Evolutionary conservation across 2,888 invertebrate genomes (phyloP).

Genomic region (Archips crataeganus): DNA sequence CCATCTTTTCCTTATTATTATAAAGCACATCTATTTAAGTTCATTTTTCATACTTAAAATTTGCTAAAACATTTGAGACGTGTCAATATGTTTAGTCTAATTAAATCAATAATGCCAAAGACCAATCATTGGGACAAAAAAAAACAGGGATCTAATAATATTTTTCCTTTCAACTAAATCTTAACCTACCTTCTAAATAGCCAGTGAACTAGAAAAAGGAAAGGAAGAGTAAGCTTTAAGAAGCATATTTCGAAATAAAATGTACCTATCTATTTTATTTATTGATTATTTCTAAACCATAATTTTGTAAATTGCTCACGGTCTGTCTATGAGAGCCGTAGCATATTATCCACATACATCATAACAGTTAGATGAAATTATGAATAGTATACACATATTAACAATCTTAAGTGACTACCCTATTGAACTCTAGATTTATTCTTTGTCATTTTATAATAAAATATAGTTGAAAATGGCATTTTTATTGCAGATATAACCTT

Average conservation of each 20-base stretch:
- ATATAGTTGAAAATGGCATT: conserved; percentile 81
- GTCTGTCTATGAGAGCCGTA: conserved; percentile 52
- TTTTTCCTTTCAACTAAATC: conserved; percentile 71
- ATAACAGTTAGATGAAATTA: conserved; percentile 73
- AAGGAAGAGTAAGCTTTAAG: conserved; percentile 68
- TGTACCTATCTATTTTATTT: conserved; percentile 59
- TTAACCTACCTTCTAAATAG: conserved; percentile 51
- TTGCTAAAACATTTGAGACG: conserved; percentile 63
- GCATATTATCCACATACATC: conserved; percentile 61
- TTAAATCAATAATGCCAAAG: conserved; percentile 79
- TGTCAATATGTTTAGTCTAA: conserved; percentile 68
- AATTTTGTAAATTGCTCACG: conserved; percentile 64
- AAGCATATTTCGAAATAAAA: conserved; percentile 66
- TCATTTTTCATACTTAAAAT: conserved; percentile 54
- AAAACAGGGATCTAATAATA: conserved; percentile 80
- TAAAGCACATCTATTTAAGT: conserved; percentile 62
- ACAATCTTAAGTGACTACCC: conserved; percentile 80
- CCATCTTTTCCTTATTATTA: conserved; percentile 52
- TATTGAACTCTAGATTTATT: conserved; percentile 89
- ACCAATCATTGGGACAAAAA: conserved; percentile 78
- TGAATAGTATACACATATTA: conserved; percentile 77
- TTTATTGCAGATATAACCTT: conserved; percentile 48
- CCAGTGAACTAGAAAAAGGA: conserved; percentile 53
- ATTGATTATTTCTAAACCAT: conserved; percentile 62
- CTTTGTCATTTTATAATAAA: conserved; percentile 91